Percentiles rank a stretch among this genome's conserved stretches.
phyloP scores from a whole-genome alignment of 2,888 invertebrate genomes.

The Drosophila merina region DNA sequence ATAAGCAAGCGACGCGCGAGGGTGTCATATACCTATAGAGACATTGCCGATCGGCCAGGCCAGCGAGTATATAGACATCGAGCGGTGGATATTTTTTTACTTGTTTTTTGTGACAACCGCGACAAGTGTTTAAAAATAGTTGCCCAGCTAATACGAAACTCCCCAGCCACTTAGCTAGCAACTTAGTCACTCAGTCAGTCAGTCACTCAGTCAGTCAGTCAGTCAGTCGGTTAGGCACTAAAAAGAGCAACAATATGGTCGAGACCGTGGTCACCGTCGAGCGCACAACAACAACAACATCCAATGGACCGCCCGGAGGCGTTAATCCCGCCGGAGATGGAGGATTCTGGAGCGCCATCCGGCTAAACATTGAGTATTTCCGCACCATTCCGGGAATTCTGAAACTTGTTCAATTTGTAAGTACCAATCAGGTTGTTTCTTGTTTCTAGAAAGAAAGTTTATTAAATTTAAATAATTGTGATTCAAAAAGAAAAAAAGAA shows the following conservation, averaged over 20 bases:
- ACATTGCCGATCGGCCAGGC: constrained; percentile 27
- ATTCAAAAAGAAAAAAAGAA: too few relatives aligned
- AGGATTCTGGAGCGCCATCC: constrained; percentile 87
- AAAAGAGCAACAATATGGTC: constrained; percentile 88
- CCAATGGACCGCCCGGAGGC: constrained; percentile 76
- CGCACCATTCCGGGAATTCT: constrained; percentile 91
- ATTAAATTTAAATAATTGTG: too few relatives aligned
- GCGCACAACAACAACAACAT: constrained; percentile 86
- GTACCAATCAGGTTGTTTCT: constrained; percentile 73
- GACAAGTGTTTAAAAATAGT: constrained; percentile 66
- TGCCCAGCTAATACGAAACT: constrained; percentile 30
- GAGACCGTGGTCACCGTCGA: constrained; percentile 93
- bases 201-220: background rate
- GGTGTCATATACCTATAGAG: constrained; percentile 36
- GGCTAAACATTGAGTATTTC: constrained; percentile 92
- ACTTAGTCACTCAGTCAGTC: background rate
- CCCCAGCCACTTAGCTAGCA: constrained; percentile 3
- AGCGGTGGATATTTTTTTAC: constrained; percentile 36
- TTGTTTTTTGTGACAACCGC: constrained; percentile 45
- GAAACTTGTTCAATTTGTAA: constrained; percentile 92
- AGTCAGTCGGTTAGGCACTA: constrained; percentile 1
- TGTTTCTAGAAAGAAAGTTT: too few relatives aligned
- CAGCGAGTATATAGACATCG: constrained; percentile 8
- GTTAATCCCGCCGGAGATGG: constrained; percentile 79
- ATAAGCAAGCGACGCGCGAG: constrained; percentile 27